Percentiles rank a stretch among this genome's conserved stretches.
These are phyloP conservation scores for Adoxophyes honmai DNA, from an alignment of 1,140 invertebrate genomes.

Conservation along the genomic window DNA sequence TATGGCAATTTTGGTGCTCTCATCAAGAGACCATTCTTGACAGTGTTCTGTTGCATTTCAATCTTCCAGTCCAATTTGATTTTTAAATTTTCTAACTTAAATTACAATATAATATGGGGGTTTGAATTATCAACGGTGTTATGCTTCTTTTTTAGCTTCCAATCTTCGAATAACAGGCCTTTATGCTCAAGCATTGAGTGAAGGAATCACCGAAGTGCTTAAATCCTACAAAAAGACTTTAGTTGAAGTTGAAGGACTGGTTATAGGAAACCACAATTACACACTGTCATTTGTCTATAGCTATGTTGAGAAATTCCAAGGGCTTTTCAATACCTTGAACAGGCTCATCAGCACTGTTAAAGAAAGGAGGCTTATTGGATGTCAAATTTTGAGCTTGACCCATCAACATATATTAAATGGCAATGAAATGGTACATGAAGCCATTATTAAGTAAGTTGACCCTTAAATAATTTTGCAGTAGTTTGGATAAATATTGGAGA, in stretches of 20 bases:
- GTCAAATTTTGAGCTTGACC: conserved; percentile 67
- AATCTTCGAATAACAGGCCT: conserved; percentile 48
- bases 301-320: conserved; percentile 63
- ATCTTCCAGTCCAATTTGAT: no score
- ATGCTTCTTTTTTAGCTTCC: conserved; percentile 33
- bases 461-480: no score
- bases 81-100: no score
- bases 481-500: no score
- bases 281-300: conserved; percentile 67
- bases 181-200: conserved; percentile 70
- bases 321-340: conserved; percentile 64
- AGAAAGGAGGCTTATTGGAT: conserved; percentile 62
- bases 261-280: conserved; percentile 62
- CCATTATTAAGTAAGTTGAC: conserved; percentile 55
- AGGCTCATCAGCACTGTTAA: conserved; percentile 64
- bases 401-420: conserved; percentile 70
- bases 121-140: background rate
- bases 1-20: no score
- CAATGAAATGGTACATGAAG: conserved; percentile 62
- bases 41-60: no score
- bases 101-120: no score
- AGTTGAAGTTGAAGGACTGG: conserved; percentile 57
- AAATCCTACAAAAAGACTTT: conserved; percentile 60
- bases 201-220: conserved; percentile 68
- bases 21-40: no score